A percentile compares a stretch with the other conserved stretches of the same genome.
Evolutionary conservation across 1,140 invertebrate species (phyloP).

Genomic region (Bombus waltoni): DNA sequence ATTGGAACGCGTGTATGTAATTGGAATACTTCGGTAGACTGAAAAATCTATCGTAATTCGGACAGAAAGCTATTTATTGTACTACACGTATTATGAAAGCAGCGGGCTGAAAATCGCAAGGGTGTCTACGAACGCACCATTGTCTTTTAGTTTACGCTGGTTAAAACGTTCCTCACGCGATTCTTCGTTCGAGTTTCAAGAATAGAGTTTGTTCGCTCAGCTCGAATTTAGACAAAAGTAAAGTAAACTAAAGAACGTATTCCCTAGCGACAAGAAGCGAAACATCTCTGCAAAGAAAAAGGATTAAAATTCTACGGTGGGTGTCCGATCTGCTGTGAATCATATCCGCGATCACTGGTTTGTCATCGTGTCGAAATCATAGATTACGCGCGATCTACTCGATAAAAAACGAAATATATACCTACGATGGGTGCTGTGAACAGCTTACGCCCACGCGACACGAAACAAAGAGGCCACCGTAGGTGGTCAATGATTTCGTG

Average conservation of each 20-base stretch:
- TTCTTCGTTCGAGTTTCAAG: background rate
- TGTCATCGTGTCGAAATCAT: background rate
- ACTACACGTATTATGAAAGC: no score
- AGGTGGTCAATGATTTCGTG: background rate
- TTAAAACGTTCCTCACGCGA: no score
- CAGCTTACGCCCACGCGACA: background rate
- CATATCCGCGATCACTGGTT: background rate
- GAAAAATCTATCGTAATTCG: no score
- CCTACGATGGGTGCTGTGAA: background rate
- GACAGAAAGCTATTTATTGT: no score
- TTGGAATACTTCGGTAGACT: background rate
- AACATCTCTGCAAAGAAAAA: no score
- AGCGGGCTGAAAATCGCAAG: no score
- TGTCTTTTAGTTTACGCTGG: no score
- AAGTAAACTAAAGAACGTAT: background rate
- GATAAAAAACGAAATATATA: background rate
- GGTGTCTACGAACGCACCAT: no score
- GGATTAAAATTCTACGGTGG: background rate
- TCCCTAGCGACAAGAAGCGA: no score
- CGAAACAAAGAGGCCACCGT: background rate
- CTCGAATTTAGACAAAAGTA: fast-evolving
- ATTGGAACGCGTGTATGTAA: background rate
- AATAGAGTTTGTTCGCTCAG: background rate
- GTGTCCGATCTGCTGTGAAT: background rate
- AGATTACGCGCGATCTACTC: background rate